These are phyloP conservation scores for Hypotaenidia philippensis DNA, from an alignment of 2,797 vertebrate species.

Conservation along the genomic window DNA sequence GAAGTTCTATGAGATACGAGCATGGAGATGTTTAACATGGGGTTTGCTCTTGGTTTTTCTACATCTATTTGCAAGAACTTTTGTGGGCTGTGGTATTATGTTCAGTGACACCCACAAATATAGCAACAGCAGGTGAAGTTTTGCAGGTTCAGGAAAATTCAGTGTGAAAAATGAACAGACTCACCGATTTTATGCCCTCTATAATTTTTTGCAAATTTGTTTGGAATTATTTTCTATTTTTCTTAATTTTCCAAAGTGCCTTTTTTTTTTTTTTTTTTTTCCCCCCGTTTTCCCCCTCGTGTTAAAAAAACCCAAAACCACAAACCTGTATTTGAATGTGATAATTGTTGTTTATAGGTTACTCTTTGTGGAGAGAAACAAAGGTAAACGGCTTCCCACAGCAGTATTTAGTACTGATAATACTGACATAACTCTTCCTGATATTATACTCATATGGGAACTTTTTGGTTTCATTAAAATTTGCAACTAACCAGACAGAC, in stretches of 20 bases:
- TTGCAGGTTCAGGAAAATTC: not conserved
- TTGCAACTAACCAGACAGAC: not conserved
- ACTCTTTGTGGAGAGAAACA: not conserved
- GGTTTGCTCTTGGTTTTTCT: not conserved
- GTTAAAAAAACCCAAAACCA: rapidly evolving
- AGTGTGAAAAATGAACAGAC: not conserved
- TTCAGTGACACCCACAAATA: not conserved
- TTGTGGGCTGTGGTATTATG: not conserved
- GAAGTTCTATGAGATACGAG: not conserved
- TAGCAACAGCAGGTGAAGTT: not conserved
- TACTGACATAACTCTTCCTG: not conserved
- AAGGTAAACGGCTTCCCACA: not conserved
- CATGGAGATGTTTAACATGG: not conserved
- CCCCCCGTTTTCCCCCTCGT: too few species aligned
- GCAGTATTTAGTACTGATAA: not conserved
- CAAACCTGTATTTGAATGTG: not conserved
- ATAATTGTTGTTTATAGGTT: not conserved
- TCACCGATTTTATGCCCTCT: not conserved
- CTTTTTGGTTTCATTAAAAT: not conserved
- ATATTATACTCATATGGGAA: not conserved
- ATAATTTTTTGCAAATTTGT: not conserved
- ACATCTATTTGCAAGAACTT: not conserved
- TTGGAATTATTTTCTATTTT: not conserved
- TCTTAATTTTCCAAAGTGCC: not conserved
- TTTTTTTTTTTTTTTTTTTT: not conserved